phyloP scores from a whole-genome alignment of 2,113 vertebrate genomes.

The Pithys albifrons region DNA sequence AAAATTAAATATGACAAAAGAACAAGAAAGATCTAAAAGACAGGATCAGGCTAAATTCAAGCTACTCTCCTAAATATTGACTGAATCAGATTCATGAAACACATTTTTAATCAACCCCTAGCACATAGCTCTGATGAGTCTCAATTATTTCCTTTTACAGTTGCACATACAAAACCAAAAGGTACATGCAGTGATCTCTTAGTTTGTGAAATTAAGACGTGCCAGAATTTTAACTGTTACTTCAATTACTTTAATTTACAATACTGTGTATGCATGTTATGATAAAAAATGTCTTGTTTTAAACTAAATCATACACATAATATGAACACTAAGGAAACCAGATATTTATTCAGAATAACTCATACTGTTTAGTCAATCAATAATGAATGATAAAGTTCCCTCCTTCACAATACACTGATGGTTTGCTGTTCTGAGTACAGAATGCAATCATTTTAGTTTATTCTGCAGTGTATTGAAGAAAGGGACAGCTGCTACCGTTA shows the following conservation, averaged over 20 bases:
- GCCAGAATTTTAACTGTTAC: not conserved
- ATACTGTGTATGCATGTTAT: fast-evolving
- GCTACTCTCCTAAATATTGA: not conserved
- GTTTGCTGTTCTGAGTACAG: not conserved
- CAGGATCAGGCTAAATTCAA: not conserved
- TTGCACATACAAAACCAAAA: not conserved
- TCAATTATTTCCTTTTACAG: not conserved
- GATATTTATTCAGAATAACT: not conserved
- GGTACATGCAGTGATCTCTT: not conserved
- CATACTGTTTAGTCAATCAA: not conserved
- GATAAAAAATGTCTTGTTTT: not conserved
- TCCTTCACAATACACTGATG: not conserved
- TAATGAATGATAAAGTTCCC: not conserved
- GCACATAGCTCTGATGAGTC: fast-evolving
- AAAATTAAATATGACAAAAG: not conserved
- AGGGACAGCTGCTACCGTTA: not conserved
- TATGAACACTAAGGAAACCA: not conserved
- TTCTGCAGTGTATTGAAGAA: not conserved
- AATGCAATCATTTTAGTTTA: not conserved
- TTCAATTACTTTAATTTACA: not conserved
- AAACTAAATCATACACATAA: not conserved
- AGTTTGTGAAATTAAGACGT: not conserved
- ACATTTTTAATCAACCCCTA: not conserved
- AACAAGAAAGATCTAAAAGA: not conserved
- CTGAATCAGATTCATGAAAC: not conserved